Evolutionary conservation across 1,140 invertebrate genomes (phyloP).

Genomic region (Brachionus manjavacas): DNA sequence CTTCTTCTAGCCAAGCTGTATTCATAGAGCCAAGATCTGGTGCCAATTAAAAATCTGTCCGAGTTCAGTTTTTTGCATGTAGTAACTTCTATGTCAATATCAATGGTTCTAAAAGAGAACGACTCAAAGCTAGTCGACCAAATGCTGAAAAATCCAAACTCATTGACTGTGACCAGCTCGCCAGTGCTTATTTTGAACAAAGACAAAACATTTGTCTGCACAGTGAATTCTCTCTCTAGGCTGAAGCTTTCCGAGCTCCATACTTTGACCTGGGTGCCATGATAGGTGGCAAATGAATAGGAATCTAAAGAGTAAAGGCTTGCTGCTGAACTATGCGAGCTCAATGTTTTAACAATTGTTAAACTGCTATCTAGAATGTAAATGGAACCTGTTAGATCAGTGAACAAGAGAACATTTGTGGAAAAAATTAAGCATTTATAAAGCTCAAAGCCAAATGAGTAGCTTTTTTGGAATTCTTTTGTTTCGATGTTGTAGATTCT

Average conservation of each 20-base stretch:
- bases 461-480: neutral
- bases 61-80: neutral
- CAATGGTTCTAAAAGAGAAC: neutral
- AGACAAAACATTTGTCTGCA: neutral
- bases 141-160: neutral
- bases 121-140: neutral
- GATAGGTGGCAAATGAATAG: neutral
- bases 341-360: neutral
- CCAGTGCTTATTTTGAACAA: neutral
- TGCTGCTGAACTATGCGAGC: neutral
- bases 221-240: neutral
- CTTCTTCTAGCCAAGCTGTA: neutral
- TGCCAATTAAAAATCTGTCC: neutral
- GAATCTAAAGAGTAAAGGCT: neutral
- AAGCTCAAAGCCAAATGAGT: neutral
- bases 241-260: neutral
- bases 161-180: neutral
- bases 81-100: neutral
- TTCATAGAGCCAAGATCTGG: neutral
- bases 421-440: neutral
- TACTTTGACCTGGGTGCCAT: neutral
- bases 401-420: neutral
- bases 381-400: neutral
- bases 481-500: neutral
- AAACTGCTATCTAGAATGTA: neutral